phyloP scores from a whole-genome alignment of 1,140 invertebrate species.

The Ceratina japonica region DNA sequence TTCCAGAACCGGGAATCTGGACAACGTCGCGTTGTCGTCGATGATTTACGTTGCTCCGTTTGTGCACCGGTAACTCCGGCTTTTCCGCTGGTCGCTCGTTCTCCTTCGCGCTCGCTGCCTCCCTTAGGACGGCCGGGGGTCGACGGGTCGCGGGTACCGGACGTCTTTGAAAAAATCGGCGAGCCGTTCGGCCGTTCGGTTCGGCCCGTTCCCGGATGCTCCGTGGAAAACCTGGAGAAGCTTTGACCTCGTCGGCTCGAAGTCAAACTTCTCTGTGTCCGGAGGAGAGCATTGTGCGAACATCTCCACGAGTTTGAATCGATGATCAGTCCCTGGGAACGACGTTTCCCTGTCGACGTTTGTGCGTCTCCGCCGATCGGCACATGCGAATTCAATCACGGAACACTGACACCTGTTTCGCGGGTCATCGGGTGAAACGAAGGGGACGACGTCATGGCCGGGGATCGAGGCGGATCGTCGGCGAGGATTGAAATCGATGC shows the following conservation, averaged over 20 bases:
- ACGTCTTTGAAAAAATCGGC: neutral
- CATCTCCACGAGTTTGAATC: conserved; percentile 50
- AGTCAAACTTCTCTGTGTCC: conserved; percentile 37
- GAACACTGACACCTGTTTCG: conserved; percentile 31
- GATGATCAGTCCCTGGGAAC: neutral
- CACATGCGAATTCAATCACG: neutral
- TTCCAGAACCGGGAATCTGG: conserved; percentile 41
- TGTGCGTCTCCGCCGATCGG: conserved; percentile 6
- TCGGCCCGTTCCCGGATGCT: neutral
- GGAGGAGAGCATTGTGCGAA: conserved; percentile 53
- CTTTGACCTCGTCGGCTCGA: conserved; percentile 46
- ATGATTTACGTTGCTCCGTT: neutral
- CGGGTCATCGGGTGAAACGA: neutral
- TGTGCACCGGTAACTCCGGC: neutral
- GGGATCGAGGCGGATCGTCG: neutral
- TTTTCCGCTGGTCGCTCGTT: neutral
- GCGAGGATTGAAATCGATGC: neutral
- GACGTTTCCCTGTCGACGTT: neutral
- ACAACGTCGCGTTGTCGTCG: conserved; percentile 21
- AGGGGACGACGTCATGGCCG: conserved; percentile 22
- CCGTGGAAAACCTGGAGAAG: neutral
- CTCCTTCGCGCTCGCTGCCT: neutral
- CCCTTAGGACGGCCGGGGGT: neutral
- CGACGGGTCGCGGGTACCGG: neutral
- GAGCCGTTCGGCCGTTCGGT: neutral